Percentiles rank a stretch among this genome's conserved stretches.
phyloP scores from a whole-genome alignment of 2,797 vertebrate species.

The Sebastiscus tertius region DNA sequence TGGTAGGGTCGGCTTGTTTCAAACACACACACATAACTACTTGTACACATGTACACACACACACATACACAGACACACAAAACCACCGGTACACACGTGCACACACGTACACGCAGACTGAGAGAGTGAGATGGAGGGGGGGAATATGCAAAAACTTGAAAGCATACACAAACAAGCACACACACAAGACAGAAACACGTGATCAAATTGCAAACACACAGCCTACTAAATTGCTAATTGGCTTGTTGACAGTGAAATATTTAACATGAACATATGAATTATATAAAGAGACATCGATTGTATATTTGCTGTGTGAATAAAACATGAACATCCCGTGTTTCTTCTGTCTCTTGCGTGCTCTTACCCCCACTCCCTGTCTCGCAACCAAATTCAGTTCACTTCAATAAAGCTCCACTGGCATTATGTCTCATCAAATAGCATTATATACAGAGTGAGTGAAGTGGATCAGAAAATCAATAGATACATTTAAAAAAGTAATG shows the following conservation, averaged over 20 bases:
- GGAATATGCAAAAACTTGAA: neutral
- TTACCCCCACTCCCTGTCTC: neutral
- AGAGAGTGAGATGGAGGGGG: neutral
- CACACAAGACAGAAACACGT: neutral
- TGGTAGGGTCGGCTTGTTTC: conserved; percentile 33
- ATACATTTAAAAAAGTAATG: neutral
- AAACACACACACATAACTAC: conserved; percentile 5
- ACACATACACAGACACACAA: neutral
- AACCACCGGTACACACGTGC: neutral
- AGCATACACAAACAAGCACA: conserved; percentile 9
- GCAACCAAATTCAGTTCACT: neutral
- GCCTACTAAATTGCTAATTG: conserved; percentile 54
- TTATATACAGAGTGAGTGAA: neutral
- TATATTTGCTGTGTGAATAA: conserved; percentile 69
- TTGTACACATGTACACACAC: neutral
- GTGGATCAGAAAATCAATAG: neutral
- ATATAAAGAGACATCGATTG: conserved; percentile 71
- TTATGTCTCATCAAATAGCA: neutral
- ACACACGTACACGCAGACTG: neutral
- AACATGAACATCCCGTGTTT: conserved; percentile 53
- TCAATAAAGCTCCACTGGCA: neutral
- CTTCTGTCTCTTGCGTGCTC: neutral
- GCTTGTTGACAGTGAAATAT: conserved; percentile 74
- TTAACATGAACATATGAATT: conserved; percentile 67
- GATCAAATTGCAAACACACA: neutral